Evolutionary conservation across 1,140 invertebrate genomes (phyloP).

Genomic region (Leucophenga varia): DNA sequence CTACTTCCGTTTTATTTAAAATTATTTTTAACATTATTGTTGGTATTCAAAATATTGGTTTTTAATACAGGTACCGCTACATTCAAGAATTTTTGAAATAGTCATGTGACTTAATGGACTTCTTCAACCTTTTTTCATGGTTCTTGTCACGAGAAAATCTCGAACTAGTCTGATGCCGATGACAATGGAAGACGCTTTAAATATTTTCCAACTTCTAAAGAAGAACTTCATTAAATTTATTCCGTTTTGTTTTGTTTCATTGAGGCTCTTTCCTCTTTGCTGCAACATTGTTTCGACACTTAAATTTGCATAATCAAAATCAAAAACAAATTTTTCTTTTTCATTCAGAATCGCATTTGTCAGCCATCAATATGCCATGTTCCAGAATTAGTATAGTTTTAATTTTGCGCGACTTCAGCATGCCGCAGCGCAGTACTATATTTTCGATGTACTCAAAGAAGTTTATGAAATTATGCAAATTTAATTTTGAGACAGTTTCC

Average conservation of each 20-base stretch:
- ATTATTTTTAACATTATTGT: no score
- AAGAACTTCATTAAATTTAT: constrained; percentile 6
- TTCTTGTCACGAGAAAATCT: constrained; percentile 14
- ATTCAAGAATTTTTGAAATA: no score
- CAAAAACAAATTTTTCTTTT: constrained; percentile 4
- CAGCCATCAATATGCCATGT: constrained; percentile 3
- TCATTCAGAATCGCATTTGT: not conserved
- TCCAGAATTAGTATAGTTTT: not conserved
- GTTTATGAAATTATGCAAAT: constrained; percentile 17
- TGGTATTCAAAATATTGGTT: no score
- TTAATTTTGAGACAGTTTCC: constrained; percentile 8
- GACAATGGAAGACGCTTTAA: not conserved
- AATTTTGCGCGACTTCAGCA: not conserved
- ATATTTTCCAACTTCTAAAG: not conserved
- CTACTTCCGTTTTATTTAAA: no score
- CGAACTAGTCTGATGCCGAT: not conserved
- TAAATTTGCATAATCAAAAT: constrained; percentile 17
- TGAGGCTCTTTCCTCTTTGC: no score
- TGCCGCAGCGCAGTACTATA: not conserved
- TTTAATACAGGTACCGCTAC: no score
- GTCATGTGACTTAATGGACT: no score
- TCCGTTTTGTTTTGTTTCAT: not conserved
- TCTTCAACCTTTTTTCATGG: no score
- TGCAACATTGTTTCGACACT: no score
- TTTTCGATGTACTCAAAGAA: not conserved